Evolutionary conservation across 2,888 invertebrate species (phyloP).

Genomic region (Pimpla rufipes): DNA sequence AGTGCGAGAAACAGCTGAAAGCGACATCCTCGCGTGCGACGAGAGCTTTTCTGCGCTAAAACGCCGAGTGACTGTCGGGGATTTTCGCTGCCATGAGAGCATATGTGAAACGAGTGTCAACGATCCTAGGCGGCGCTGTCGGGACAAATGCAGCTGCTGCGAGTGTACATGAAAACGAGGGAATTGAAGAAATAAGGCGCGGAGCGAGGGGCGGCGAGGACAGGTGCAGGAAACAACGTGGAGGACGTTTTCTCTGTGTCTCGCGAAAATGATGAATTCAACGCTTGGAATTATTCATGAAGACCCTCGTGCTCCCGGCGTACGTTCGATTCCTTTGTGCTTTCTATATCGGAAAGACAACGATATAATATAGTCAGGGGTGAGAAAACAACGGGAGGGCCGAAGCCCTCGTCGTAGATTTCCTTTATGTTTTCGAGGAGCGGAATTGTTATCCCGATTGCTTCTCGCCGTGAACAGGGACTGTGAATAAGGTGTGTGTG

Average conservation of each 20-base stretch:
- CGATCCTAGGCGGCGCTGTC: conserved; percentile 36
- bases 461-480: not conserved
- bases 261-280: conserved; percentile 46
- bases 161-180: conserved; percentile 2
- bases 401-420: not conserved
- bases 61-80: conserved; percentile 34
- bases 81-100: conserved; percentile 15
- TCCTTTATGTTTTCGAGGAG: not conserved
- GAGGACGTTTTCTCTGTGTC: conserved; percentile 14
- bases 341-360: conserved; percentile 29
- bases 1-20: conserved; percentile 17
- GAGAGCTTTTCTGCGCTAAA: conserved; percentile 15
- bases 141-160: conserved; percentile 36
- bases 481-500: not conserved
- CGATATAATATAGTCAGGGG: not conserved
- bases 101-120: conserved; percentile 51
- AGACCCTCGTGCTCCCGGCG: conserved; percentile 3
- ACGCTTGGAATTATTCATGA: conserved; percentile 48
- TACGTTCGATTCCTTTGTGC: conserved; percentile 29
- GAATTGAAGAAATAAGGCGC: conserved; percentile 6
- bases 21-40: not conserved
- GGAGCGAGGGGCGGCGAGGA: not conserved
- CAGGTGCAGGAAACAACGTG: conserved; percentile 24
- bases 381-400: not conserved
- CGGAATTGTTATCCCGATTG: conserved; percentile 10